Conservation (phyloP, 1,140 invertebrate genomes). For the Pseudomyrmex gracilis region DNA sequence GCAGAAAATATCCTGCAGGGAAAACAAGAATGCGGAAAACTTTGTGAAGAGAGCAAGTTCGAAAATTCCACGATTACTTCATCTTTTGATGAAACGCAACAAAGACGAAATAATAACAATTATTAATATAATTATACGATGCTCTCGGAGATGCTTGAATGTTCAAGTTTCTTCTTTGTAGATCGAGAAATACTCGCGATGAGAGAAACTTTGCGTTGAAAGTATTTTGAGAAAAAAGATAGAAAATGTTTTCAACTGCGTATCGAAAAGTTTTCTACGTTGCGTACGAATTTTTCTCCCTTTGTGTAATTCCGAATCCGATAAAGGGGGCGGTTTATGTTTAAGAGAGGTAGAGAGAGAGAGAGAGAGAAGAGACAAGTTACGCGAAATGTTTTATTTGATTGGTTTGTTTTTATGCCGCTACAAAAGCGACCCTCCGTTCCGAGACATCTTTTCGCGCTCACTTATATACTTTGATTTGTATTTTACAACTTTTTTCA, state of each 20-base stretch:
- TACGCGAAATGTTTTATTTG: conserved; percentile 10
- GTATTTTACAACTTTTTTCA: too few relatives aligned
- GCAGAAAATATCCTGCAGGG: background rate
- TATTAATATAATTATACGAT: conserved; percentile 4
- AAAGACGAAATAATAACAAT: background rate
- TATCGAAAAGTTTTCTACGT: conserved; percentile 1
- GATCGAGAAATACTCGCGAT: conserved; percentile 1
- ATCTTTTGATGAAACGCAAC: conserved; percentile 15
- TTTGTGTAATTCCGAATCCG: conserved; percentile 9
- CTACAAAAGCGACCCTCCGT: background rate
- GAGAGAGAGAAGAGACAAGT: background rate
- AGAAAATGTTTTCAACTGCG: conserved; percentile 24
- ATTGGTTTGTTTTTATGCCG: conserved; percentile 1
- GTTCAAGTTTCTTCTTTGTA: background rate
- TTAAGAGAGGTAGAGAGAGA: background rate
- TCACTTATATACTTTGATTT: background rate
- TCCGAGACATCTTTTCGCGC: background rate
- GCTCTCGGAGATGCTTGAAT: background rate
- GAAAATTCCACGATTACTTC: background rate
- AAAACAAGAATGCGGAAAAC: background rate
- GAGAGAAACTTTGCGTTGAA: conserved; percentile 45
- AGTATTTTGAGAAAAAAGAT: conserved; percentile 18
- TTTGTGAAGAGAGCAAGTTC: conserved; percentile 5
- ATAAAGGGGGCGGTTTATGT: conserved; percentile 5
- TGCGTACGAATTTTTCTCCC: background rate